These are phyloP conservation scores for Battus philenor DNA, from an alignment of 1,140 invertebrate species.

Conservation along the genomic window DNA sequence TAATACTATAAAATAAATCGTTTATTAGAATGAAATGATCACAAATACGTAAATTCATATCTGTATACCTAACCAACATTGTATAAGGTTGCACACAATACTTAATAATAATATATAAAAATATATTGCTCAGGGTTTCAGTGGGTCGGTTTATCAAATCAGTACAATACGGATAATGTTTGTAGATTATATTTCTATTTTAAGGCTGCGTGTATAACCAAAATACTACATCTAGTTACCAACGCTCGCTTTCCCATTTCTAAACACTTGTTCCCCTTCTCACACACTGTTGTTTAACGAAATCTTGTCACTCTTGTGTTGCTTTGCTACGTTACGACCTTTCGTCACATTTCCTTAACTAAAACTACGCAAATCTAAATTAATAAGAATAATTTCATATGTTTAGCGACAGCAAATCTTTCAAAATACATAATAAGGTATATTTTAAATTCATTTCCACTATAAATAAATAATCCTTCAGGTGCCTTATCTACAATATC, in stretches of 20 bases:
- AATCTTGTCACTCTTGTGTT: no score
- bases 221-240: slow-evolving; percentile 29
- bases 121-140: slow-evolving; percentile 72
- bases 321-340: slow-evolving; percentile 20
- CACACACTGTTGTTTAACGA: slow-evolving; percentile 29
- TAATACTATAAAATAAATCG: slow-evolving; percentile 44
- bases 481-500: slow-evolving; percentile 46
- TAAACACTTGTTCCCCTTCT: slow-evolving; percentile 45
- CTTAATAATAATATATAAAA: slow-evolving; percentile 71
- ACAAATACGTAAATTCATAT: slow-evolving; percentile 58
- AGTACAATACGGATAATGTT: slow-evolving; percentile 51
- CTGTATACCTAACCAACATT: slow-evolving; percentile 61
- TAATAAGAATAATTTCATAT: slow-evolving; percentile 21
- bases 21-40: slow-evolving; percentile 56
- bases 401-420: slow-evolving; percentile 17
- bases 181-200: slow-evolving; percentile 47
- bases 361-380: slow-evolving; percentile 25
- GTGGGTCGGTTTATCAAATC: slow-evolving; percentile 68
- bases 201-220: slow-evolving; percentile 40
- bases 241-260: slow-evolving; percentile 27
- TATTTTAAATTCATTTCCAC: slow-evolving; percentile 20
- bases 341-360: background rate
- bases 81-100: slow-evolving; percentile 67
- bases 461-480: slow-evolving; percentile 46
- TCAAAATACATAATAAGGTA: slow-evolving; percentile 31